A percentile compares a stretch with the other conserved stretches of the same genome.
These are phyloP conservation scores for Mus spretus DNA, from an alignment of 2,797 vertebrate species.

Conservation along the genomic window DNA sequence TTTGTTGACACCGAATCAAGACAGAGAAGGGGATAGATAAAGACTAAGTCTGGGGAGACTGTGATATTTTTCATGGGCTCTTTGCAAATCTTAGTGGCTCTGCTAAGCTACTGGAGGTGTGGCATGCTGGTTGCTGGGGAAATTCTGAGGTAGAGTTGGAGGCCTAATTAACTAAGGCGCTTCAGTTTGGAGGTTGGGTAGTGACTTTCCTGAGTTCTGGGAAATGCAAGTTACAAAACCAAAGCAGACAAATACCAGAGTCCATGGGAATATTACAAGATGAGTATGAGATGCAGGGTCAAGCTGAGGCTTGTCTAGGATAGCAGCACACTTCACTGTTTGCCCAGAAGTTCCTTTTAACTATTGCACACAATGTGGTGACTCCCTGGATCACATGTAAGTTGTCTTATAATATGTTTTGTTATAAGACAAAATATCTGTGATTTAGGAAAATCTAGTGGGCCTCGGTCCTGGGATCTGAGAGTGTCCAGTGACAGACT, in stretches of 20 bases:
- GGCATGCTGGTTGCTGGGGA: not conserved
- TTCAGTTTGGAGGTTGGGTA: not conserved
- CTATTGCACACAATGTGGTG: not conserved
- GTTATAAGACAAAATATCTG: not conserved
- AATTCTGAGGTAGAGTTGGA: not conserved
- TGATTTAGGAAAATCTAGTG: not conserved
- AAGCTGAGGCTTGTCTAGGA: not conserved
- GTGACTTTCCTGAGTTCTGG: slow-evolving; percentile 32
- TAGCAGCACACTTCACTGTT: not conserved
- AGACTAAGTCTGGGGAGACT: not conserved
- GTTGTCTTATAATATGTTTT: not conserved
- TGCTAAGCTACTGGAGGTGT: not conserved
- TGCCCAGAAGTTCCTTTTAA: not conserved
- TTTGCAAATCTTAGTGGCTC: not conserved
- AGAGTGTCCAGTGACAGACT: not conserved
- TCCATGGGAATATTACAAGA: not conserved
- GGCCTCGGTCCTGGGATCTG: slow-evolving; percentile 11
- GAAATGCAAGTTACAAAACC: not conserved
- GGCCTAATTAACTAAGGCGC: not conserved
- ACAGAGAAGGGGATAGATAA: not conserved
- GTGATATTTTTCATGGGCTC: not conserved
- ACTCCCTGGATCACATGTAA: not conserved
- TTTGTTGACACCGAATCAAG: not conserved
- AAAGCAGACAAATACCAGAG: slow-evolving; percentile 9
- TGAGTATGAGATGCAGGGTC: not conserved